Evolutionary conservation across 2,113 vertebrate species (phyloP), one percentile per base, ranked within the genome.

Genomic region (Origma solitaria): DNA sequence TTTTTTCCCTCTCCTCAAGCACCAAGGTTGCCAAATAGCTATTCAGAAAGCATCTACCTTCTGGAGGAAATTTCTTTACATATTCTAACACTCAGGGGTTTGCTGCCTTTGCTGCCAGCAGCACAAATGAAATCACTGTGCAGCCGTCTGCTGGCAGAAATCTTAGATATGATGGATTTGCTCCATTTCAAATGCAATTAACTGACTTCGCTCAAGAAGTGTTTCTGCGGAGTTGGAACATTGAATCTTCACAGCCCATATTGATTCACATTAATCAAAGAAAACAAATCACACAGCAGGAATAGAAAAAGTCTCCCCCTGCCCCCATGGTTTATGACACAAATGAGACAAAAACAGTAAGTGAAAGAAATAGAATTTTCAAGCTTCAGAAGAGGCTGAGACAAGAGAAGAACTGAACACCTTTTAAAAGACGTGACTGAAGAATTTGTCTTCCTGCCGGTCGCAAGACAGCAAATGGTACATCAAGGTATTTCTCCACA

Each of bases 101-200:
- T 90, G 49, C 65, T 88, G 86, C 66, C 82, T 96, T 77, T 76
- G 81, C 50, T 95, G 92, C 83, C 83, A 94, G 77, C 56, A 68
- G 70, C 77, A 83, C 38, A 88, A 95, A 91, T 86, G 72, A 95
- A 96, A 94, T 96, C 80, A 91, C 61, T 91, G 66, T 73, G 64
- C 76, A 96, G 88, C 68, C 10, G 31, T 85, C 79, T 94, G 79
- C 80, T 93, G 82, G 82, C 84, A 91, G 82, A 87, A 95, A 84
- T 38, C 65, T 79, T 72, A 96, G 77, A 95, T 80, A 77, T 91
- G 88, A 97, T 94, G 90, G 94, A 97, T 96, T 94, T 94, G 76
- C 53, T 93, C 81, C 76, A 92, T 88, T 95, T 92, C 85, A 94
- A 94, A 95, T 85, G 69, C 82, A 97, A 97, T 95, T 96, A 92